These are phyloP conservation scores for Mythimna loreyi DNA, from an alignment of 2,888 invertebrate genomes.

Conservation along the genomic window DNA sequence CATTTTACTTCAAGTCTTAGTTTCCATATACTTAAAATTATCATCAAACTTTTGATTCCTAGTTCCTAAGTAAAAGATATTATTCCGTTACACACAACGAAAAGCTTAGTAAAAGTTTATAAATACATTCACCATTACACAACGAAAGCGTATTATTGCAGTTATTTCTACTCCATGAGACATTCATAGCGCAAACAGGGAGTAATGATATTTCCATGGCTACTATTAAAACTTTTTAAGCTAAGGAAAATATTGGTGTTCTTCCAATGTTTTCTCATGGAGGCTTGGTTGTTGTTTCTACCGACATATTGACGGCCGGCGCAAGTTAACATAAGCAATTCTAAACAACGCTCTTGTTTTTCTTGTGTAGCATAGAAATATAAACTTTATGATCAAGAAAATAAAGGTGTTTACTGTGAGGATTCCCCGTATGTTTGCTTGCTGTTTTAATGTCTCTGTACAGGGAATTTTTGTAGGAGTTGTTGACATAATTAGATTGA, in stretches of 20 bases:
- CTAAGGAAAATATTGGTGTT: constrained; percentile 64
- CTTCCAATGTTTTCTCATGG: constrained; percentile 52
- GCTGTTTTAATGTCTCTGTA: constrained; percentile 11
- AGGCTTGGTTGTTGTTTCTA: constrained; percentile 52
- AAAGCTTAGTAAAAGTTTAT: constrained; percentile 45
- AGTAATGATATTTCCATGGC: constrained; percentile 62
- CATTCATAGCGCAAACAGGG: constrained; percentile 37
- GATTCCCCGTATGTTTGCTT: constrained; percentile 12
- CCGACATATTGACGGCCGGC: constrained; percentile 41
- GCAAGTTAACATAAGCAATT: constrained; percentile 52
- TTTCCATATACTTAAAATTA: background rate
- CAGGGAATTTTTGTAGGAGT: background rate
- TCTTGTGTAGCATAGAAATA: constrained; percentile 43
- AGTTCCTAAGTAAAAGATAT: background rate
- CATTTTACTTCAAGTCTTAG: background rate
- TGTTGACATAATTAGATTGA: background rate
- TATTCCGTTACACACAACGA: constrained; percentile 21
- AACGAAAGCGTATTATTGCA: constrained; percentile 29
- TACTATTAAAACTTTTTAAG: constrained; percentile 74
- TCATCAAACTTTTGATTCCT: background rate
- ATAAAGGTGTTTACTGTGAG: constrained; percentile 7
- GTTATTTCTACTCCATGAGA: constrained; percentile 19
- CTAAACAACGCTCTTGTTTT: constrained; percentile 55
- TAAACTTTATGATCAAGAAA: constrained; percentile 33
- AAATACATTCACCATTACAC: constrained; percentile 41